Base-by-base conservation (phyloP, 2,113 vertebrate species). In the Oxygymnocypris stewartii region DNA sequence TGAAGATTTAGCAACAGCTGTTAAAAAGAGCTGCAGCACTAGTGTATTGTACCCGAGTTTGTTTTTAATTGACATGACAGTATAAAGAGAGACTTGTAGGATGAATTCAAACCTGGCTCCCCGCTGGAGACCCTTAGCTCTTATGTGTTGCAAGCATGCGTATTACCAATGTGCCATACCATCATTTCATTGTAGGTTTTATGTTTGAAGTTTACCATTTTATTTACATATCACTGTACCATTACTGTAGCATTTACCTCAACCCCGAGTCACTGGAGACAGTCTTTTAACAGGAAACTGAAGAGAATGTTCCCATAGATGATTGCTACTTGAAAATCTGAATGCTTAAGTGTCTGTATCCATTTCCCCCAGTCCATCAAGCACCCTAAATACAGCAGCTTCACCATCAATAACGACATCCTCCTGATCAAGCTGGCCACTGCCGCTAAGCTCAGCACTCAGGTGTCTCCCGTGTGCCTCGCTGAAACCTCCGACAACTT, bases 351-450 rank as follows among this genome's bases (percentile, higher is more conserved):
- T 42, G 10, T 63, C 57, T 28, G 1, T 73, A 10, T 47, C 16
- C 20, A 35, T 18, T 49, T 79, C 9, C 0, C 14, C 88, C 74
- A 96, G 96, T 94, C 96, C 40, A 93, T 96, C 92, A 95, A 89
- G 86, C 94, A 97, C 88, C 95, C 94, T 74, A 49, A 79, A 0
- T 97, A 93, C 91, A 95, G 89, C 74, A 0, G 84, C 0, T 79
- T 65, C 84, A 96, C 95, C 16, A 76, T 95, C 74, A 91, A 90
- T 87, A 95, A 96, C 0, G 96, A 97, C 91, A 95, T 97, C 90
- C 86, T 91, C 1, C 94, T 97, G 88, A 90, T 96, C 88, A 96
- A 96, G 89, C 91, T 97, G 86, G 89, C 94, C 75, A 85, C 71
- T 0, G 94, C 95, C 0, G 95, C 94, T 40, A n/a, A 37, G 59